phyloP scores from a whole-genome alignment of 2,113 vertebrate genomes.

The Dromiciops gliroides region DNA sequence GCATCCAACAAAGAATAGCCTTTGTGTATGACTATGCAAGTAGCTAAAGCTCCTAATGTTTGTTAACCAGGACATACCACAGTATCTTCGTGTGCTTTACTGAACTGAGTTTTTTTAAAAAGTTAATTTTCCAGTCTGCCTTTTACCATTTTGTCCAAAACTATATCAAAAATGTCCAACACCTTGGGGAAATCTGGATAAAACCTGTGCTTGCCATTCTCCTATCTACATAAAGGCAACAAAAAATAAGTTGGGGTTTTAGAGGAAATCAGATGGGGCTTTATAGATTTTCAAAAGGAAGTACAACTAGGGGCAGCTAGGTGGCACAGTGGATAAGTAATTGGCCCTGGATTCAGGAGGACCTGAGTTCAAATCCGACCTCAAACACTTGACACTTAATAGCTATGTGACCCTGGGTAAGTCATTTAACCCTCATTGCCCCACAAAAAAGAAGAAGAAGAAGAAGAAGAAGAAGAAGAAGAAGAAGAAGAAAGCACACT shows the following conservation, averaged over 20 bases:
- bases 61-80: background rate
- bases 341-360: too few species aligned
- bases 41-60: background rate
- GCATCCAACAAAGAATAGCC: background rate
- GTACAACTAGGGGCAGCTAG: too few species aligned
- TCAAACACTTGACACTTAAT: too few species aligned
- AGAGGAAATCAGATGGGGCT: background rate
- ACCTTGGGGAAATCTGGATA: background rate
- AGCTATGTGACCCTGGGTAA: too few species aligned
- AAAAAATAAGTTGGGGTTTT: background rate
- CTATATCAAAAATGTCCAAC: background rate
- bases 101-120: background rate
- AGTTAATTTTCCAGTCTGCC: background rate
- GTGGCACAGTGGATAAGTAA: too few species aligned
- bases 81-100: background rate
- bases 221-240: background rate
- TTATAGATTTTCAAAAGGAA: background rate
- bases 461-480: too few species aligned
- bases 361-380: too few species aligned
- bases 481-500: too few species aligned
- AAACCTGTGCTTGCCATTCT: background rate
- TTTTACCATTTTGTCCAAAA: background rate
- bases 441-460: too few species aligned
- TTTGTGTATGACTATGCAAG: background rate
- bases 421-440: too few species aligned